Evolutionary conservation across 1,140 invertebrate species (phyloP).

Genomic region (Drusus annulatus): DNA sequence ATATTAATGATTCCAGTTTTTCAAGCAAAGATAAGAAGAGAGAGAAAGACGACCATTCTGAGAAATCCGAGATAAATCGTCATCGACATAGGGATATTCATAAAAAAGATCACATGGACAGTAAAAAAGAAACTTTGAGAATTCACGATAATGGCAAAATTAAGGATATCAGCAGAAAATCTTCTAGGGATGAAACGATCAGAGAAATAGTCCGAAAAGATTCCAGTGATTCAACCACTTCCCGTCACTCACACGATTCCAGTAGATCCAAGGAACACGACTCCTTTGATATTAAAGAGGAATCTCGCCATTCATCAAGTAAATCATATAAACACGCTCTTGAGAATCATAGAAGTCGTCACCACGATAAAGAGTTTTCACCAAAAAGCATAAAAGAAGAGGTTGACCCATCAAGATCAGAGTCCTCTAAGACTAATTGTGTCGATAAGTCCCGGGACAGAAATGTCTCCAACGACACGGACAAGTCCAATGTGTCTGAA

Average conservation of each 20-base stretch:
- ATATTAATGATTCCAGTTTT: constrained; percentile 35
- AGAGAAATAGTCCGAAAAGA: constrained; percentile 69
- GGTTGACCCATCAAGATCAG: constrained; percentile 23
- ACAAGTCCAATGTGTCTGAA: constrained; percentile 44
- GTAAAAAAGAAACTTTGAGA: constrained; percentile 46
- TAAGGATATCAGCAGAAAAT: constrained; percentile 64
- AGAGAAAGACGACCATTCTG: constrained; percentile 54
- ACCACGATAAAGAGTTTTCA: constrained; percentile 55
- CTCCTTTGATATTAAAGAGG: constrained; percentile 66
- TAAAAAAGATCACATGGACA: constrained; percentile 54
- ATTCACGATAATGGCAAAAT: constrained; percentile 61
- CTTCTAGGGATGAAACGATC: constrained; percentile 67
- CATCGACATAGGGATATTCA: constrained; percentile 53
- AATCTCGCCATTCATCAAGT: constrained; percentile 55
- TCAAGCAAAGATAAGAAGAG: constrained; percentile 52
- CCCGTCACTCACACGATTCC: constrained; percentile 69
- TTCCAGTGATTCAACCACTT: constrained; percentile 70
- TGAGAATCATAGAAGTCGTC: constrained; percentile 54
- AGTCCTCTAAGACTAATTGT: constrained; percentile 34
- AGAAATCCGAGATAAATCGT: constrained; percentile 47
- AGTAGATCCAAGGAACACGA: constrained; percentile 67
- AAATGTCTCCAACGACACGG: constrained; percentile 32
- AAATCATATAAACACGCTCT: constrained; percentile 49
- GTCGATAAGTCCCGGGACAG: constrained; percentile 43
- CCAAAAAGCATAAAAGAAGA: constrained; percentile 53